Base-by-base conservation (phyloP, 1,140 invertebrate species). In the Neuroterus valhalla region DNA sequence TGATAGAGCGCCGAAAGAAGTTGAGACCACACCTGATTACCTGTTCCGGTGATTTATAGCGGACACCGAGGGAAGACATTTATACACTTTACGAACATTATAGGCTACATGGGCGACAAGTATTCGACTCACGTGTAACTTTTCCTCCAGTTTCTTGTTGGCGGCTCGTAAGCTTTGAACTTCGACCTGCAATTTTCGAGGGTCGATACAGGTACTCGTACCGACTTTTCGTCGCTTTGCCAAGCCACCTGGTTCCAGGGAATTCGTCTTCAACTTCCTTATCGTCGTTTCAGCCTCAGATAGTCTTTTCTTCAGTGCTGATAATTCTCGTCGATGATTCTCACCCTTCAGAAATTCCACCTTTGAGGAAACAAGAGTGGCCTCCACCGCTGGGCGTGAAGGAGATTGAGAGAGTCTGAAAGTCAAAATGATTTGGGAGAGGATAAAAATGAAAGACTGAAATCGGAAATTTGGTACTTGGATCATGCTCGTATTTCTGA, bases 111-210 rank as follows among this genome's bases (percentile, higher is more conserved):
- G 12, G 23, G 45, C 44, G 44, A 69, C 67, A 38, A 38, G 31
- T 38, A 38, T 38, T 38, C 31, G 43, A 75, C 78, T 81, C 70
- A 88, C 87, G 23, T 83, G 83, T 26, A 86, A 79, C 75, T 84
- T 86, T 74, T 85, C 82, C 73, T 86, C 86, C 17, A 87, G 82
- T 72, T 80, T 83, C 50, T 81, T 81, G 71, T 86, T 88, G 26
- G 46, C 74, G 8, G 77, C 75, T 8, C 83, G 84, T 21, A 86
- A 75, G 48, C 62, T 75, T 72, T 82, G 82, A 66, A 85, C 72
- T 77, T 88, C 84, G 14, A 71, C 70, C 71, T 86, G 79, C 17
- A 87, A 48, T 69, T 79, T 84, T 17, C 76, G 79, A 15, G 78
- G 43, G 19, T 86, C 82, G 3, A 74, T 43, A 44, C 8, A 43